Conservation (phyloP, 2,888 invertebrate genomes). For the Coenonympha arcania region DNA sequence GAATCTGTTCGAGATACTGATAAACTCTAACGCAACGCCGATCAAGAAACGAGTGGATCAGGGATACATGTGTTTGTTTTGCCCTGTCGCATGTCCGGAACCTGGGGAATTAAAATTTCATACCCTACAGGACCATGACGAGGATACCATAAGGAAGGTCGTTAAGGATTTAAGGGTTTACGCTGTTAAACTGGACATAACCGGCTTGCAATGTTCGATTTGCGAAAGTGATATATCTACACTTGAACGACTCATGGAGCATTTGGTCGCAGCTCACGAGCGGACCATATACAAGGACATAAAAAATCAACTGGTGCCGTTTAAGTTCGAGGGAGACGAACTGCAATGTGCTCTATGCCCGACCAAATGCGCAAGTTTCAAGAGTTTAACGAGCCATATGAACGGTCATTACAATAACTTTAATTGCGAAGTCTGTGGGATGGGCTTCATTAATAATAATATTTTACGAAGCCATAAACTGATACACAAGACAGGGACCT, state of each 20-base stretch:
- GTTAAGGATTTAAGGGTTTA: constrained; percentile 27
- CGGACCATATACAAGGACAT: constrained; percentile 38
- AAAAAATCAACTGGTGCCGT: constrained; percentile 43
- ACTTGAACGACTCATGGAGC: constrained; percentile 36
- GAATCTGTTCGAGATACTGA: constrained; percentile 36
- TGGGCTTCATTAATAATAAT: constrained; percentile 41
- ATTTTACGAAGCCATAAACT: no score
- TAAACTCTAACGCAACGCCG: constrained; percentile 43
- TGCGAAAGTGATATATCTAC: constrained; percentile 33
- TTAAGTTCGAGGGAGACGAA: constrained; percentile 37
- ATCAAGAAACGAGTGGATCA: constrained; percentile 33
- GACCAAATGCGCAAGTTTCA: constrained; percentile 24
- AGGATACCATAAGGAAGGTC: constrained; percentile 34
- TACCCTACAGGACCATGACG: constrained; percentile 34
- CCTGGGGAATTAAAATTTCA: constrained; percentile 42
- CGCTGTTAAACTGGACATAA: constrained; percentile 47
- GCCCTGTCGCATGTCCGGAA: constrained; percentile 31
- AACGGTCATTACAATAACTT: constrained; percentile 49
- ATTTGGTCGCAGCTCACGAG: constrained; percentile 36
- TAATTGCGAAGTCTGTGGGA: constrained; percentile 43
- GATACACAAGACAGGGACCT: no score
- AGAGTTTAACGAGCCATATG: constrained; percentile 46
- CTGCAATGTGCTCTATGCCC: constrained; percentile 40
- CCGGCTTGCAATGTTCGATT: constrained; percentile 40
- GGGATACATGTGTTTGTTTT: constrained; percentile 41